A percentile compares a stretch with the other conserved stretches of the same genome.
These are phyloP conservation scores for Melitaea athalia DNA, from an alignment of 2,888 invertebrate species.

Conservation along the genomic window DNA sequence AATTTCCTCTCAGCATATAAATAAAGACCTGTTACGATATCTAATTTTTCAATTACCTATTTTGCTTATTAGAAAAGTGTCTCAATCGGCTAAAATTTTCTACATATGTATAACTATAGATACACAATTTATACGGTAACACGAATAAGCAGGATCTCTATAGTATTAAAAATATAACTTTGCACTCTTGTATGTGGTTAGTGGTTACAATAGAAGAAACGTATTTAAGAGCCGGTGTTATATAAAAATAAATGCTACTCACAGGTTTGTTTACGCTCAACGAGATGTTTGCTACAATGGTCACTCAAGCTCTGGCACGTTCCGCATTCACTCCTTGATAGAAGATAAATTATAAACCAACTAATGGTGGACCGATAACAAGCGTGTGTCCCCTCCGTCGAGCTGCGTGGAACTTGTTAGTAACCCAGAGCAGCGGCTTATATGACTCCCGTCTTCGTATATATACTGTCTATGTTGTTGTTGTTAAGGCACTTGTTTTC, in stretches of 20 bases:
- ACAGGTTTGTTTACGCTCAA: conserved; percentile 80
- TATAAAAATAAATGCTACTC: conserved; percentile 67
- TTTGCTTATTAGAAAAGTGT: background rate
- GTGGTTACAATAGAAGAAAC: conserved; percentile 17
- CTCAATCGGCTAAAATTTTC: no score
- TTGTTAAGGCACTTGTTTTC: conserved; percentile 23
- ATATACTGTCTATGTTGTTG: conserved; percentile 18
- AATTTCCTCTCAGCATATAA: background rate
- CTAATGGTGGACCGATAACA: conserved; percentile 33
- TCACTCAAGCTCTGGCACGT: conserved; percentile 69
- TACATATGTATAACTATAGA: no score
- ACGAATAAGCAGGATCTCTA: no score
- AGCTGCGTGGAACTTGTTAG: conserved; percentile 64
- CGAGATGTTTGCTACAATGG: conserved; percentile 79
- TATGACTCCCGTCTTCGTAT: conserved; percentile 42
- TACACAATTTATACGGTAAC: no score
- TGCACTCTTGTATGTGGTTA: no score
- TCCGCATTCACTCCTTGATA: conserved; percentile 55
- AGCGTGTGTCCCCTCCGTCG: conserved; percentile 61
- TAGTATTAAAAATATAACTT: no score
- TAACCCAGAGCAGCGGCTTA: conserved; percentile 52
- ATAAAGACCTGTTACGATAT: background rate
- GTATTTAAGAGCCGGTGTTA: conserved; percentile 50
- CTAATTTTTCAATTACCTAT: no score
- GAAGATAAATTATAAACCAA: conserved; percentile 45